Base-by-base conservation (phyloP, 2,888 invertebrate species). In the Euplexia lucipara region DNA sequence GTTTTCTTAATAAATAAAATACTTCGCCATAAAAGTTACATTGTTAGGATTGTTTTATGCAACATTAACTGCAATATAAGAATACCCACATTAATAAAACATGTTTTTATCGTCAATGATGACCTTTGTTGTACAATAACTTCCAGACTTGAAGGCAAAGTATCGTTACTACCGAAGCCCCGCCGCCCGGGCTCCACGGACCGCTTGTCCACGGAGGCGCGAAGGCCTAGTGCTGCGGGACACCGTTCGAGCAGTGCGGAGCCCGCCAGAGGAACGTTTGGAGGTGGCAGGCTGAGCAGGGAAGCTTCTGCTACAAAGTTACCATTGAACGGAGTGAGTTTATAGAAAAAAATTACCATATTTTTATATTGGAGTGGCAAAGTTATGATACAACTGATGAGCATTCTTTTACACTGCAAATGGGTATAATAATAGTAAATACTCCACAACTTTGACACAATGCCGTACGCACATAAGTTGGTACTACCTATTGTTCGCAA, bases 241-340 rank as follows among this genome's bases (percentile, higher is more conserved):
- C 85, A 85, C 16, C 88, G 95, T 0, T 93, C 94, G 0, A 95
- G 91, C 75, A 94, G 94, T 59, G 93, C 93, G 0, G 95, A 95
- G 34, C 90, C 93, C 0, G 84, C 89, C 0, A 84, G 93, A 6
- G 84, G 81, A 20, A 91, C 92, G 0, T 83, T 90, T n/a, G 90
- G 86, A 1, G 87, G 75, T 0, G 81, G 63, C 1, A 80, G 92
- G 14, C 83, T 90, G 9, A 93, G 94, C 64, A 88, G 91, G 41
- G 95, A 95, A 56, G 88, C 93, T 4, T 93, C 94, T 1, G 92
- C 91, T 49, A 88, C 92, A 2, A 95, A 95, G 52, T 39, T 90
- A 52, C 89, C 91, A 8, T 0, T 86, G 0, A 91, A 89, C 83
- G 83, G 83, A 62, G 94, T 94, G 81, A 78, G 87, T 54, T 48